Evolutionary conservation across 23 tunicate species (phyloP).

Genomic region (Styela clava): DNA sequence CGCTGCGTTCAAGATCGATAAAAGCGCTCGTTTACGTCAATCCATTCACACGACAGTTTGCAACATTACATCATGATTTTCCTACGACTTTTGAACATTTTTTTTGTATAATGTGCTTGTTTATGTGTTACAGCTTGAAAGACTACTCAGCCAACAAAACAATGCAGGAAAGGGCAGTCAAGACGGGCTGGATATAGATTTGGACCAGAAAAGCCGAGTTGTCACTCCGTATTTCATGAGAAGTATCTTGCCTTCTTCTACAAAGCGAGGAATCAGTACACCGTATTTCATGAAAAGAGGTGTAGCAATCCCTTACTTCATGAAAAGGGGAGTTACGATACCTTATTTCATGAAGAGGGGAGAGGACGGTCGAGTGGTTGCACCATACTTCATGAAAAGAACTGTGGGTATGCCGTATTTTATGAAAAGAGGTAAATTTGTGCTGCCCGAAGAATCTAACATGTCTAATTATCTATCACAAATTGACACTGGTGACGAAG

Average conservation of each 20-base stretch:
- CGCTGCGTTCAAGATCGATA: too few species aligned
- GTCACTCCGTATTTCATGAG: slow-evolving; percentile 8
- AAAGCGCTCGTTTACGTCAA: too few species aligned
- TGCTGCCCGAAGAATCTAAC: neutral
- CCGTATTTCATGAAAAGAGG: slow-evolving; percentile 8
- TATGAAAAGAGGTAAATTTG: neutral
- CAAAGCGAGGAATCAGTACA: neutral
- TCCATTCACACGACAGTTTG: too few species aligned
- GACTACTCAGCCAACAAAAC: neutral
- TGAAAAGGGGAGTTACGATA: neutral
- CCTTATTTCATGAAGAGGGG: slow-evolving; percentile 7
- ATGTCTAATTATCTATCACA: neutral
- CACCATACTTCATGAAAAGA: slow-evolving; percentile 14
- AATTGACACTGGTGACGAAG: neutral
- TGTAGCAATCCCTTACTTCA: slow-evolving; percentile 2
- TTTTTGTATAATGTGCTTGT: too few species aligned
- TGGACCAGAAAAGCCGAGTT: neutral
- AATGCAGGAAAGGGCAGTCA: neutral
- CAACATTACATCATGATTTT: too few species aligned
- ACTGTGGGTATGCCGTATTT: neutral
- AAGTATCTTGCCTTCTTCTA: neutral
- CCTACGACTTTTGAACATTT: too few species aligned
- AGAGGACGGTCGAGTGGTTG: neutral
- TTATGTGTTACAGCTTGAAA: neutral
- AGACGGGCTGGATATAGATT: neutral